Base-by-base conservation (phyloP, 1,140 invertebrate genomes). In the Rhagoletis zephyria region DNA sequence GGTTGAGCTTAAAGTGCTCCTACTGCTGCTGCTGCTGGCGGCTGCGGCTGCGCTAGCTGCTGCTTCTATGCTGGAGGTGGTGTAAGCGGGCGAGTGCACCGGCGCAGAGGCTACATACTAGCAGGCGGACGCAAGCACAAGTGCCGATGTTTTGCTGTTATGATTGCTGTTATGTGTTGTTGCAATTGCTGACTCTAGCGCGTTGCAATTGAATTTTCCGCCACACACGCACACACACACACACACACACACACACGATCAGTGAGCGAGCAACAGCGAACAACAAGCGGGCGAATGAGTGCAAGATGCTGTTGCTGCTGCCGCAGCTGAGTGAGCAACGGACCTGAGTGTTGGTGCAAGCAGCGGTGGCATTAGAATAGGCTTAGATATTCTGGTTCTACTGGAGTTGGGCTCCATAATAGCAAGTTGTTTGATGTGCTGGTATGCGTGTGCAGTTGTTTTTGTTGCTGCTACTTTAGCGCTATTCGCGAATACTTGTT, bases 111-210 rank as follows among this genome's bases (percentile, higher is more conserved):
- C 70, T 45, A 65, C 64, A 89, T 88, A 89, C 89, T 91, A 90
- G 91, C 90, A 90, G 40, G 48, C 85, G 16, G 59, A 19, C 45
- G 45, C 40, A 87, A 59, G 56, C 65, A 87, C 45, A 74, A 91
- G 90, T 90, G 89, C 89, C 88, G 89, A 88, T 87, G 90, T 89
- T 90, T 90, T 90, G 88, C 89, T 87, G 88, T 81, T 81, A 81
- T 81, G 88, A 87, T 89, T 90, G 89, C 89, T 89, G 87, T 86
- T 64, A 63, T 61, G 64, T 64, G 60, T 89, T 90, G 88, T 89
- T 88, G 89, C 70, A 88, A 88, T 90, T 89, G 88, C 87, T 85
- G 87, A 88, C 61, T 90, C 88, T 87, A 12, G 88, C 90, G 87
- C 85, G 86, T 87, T 89, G 63, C 60, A 87, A 85, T 87, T 67